Conservation (phyloP, 2,797 vertebrate species). For the Chaetophractus vellerosus region DNA sequence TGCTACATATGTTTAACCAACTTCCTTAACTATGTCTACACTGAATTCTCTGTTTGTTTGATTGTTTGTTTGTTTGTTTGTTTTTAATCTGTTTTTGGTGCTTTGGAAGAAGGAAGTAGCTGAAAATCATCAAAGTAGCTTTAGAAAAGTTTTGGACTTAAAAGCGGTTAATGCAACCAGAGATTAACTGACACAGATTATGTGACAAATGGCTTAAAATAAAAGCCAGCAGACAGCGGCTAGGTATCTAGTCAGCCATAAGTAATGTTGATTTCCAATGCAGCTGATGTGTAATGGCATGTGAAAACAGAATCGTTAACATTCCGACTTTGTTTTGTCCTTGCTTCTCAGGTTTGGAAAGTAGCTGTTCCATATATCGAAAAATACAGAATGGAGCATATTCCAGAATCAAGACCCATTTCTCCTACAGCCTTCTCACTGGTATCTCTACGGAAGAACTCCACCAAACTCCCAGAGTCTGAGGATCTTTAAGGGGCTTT, state of each 20-base stretch:
- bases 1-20: background rate
- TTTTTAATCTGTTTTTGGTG: background rate
- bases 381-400: conserved; percentile 95
- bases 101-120: conserved; percentile 33
- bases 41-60: background rate
- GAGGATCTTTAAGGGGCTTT: conserved; percentile 80
- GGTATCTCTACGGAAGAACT: conserved; percentile 85
- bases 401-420: conserved; percentile 95
- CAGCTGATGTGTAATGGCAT: background rate
- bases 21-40: background rate
- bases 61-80: background rate
- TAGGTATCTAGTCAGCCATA: background rate
- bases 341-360: conserved; percentile 94
- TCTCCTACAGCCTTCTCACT: conserved; percentile 98
- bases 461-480: conserved; percentile 65
- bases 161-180: conserved; percentile 10
- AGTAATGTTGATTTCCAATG: background rate
- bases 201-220: background rate
- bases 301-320: background rate
- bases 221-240: conserved; percentile 39
- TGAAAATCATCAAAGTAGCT: background rate
- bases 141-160: conserved; percentile 57
- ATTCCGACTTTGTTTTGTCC: conserved; percentile 51
- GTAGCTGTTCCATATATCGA: conserved; percentile 97
- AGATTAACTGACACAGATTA: background rate